Evolutionary conservation across 2,113 vertebrate genomes (phyloP).

Genomic region (Dromiciops gliroides): DNA sequence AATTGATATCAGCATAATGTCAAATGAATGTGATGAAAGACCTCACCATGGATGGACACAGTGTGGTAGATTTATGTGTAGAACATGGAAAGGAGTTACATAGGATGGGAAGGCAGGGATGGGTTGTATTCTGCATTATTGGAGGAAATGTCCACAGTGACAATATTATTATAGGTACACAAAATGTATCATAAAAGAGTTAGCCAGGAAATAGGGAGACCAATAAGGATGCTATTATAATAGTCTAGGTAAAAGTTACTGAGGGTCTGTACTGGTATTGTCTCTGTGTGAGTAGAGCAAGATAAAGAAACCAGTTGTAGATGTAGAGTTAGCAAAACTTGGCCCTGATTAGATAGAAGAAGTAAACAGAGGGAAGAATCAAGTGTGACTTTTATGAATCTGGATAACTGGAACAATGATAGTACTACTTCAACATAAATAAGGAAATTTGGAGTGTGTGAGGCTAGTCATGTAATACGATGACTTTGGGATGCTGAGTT

Average conservation of each 20-base stretch:
- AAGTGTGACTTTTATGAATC: background rate
- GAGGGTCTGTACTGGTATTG: background rate
- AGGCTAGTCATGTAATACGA: background rate
- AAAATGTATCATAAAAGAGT: background rate
- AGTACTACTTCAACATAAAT: background rate
- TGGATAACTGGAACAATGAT: background rate
- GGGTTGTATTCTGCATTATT: background rate
- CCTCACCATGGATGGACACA: background rate
- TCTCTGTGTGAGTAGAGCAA: background rate
- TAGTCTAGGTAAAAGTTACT: background rate
- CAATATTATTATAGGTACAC: too few relatives aligned
- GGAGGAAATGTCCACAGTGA: background rate
- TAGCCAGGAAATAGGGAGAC: background rate
- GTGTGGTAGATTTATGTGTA: background rate
- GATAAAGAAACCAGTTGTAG: background rate
- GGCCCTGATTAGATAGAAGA: background rate
- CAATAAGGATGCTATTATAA: background rate
- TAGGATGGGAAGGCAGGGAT: background rate
- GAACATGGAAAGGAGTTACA: background rate
- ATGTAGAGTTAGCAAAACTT: background rate
- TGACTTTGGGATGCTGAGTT: background rate
- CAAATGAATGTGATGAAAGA: background rate
- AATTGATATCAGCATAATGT: background rate
- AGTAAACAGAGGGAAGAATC: background rate
- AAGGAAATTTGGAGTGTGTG: background rate